These are phyloP conservation scores for Coregonus suidteri DNA, from an alignment of 2,797 vertebrate species.

Conservation along the genomic window DNA sequence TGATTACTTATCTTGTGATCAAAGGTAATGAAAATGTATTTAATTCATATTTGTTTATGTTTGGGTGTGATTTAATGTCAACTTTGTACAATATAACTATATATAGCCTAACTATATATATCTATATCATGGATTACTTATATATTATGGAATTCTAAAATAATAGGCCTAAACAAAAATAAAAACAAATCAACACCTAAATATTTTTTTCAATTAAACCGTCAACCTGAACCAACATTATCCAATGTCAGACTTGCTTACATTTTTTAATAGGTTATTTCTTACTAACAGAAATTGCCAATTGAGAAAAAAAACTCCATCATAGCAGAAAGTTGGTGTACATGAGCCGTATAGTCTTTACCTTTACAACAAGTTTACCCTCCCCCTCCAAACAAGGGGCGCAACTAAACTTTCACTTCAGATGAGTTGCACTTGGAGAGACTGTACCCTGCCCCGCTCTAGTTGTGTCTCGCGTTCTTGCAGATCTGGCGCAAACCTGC, in stretches of 20 bases:
- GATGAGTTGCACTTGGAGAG: slow-evolving; percentile 44
- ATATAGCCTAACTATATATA: no score
- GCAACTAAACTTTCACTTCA: slow-evolving; percentile 65
- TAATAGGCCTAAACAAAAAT: not conserved
- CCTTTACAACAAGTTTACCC: slow-evolving; percentile 38
- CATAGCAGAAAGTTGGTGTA: slow-evolving; percentile 11
- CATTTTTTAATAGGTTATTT: not conserved
- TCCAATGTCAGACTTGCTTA: not conserved
- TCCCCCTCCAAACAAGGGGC: slow-evolving; percentile 45
- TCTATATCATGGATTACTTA: no score
- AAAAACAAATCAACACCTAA: not conserved
- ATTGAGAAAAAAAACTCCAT: not conserved
- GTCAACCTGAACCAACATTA: not conserved
- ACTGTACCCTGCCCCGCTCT: slow-evolving; percentile 50
- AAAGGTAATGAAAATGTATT: not conserved
- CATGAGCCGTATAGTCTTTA: slow-evolving; percentile 16
- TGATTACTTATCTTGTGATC: not conserved
- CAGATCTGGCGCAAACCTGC: slow-evolving; percentile 63
- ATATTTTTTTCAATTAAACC: not conserved
- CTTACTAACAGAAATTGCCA: not conserved
- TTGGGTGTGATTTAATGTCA: not conserved
- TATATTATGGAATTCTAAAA: no score
- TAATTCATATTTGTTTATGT: not conserved
- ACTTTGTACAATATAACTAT: not conserved
- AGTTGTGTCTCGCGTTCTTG: slow-evolving; percentile 42